Evolutionary conservation across 1,140 invertebrate species (phyloP).

Genomic region (Sycophila sp.): DNA sequence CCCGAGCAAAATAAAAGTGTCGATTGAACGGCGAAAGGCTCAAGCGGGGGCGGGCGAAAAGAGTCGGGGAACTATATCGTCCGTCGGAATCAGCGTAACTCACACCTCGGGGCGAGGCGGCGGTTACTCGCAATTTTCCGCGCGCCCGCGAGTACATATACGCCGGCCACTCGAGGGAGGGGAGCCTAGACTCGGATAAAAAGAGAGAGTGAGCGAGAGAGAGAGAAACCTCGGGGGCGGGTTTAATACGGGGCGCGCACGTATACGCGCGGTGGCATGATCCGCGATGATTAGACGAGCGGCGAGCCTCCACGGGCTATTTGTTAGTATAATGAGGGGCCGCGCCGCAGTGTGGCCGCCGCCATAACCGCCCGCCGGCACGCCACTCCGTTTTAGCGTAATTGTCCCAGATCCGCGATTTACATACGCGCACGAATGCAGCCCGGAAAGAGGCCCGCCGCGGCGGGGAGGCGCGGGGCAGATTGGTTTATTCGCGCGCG

Average conservation of each 20-base stretch:
- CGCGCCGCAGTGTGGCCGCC: conserved; percentile 60
- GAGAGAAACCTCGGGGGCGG: neutral
- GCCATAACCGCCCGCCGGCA: conserved; percentile 61
- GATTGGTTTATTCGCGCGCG: neutral
- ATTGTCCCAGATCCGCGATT: conserved; percentile 65
- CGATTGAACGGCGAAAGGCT: neutral
- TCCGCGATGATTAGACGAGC: conserved; percentile 65
- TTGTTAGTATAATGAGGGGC: conserved; percentile 67
- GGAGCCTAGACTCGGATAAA: neutral
- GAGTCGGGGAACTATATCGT: neutral
- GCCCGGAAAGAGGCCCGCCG: too few relatives aligned
- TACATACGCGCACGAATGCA: conserved; percentile 60
- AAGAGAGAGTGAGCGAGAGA: neutral
- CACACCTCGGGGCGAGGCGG: conserved; percentile 42
- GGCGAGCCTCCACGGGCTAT: conserved; percentile 61
- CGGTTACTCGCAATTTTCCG: conserved; percentile 16
- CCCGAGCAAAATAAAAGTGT: too few relatives aligned
- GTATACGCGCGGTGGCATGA: conserved; percentile 55
- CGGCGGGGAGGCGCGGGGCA: neutral
- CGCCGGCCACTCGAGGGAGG: too few relatives aligned
- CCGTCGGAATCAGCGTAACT: conserved; percentile 31
- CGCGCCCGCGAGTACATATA: too few relatives aligned
- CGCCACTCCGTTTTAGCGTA: conserved; percentile 65
- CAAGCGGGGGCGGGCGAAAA: neutral
- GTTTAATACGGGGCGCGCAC: too few relatives aligned